phyloP scores from a whole-genome alignment of 2,888 invertebrate genomes.

The Rotaria macrura region DNA sequence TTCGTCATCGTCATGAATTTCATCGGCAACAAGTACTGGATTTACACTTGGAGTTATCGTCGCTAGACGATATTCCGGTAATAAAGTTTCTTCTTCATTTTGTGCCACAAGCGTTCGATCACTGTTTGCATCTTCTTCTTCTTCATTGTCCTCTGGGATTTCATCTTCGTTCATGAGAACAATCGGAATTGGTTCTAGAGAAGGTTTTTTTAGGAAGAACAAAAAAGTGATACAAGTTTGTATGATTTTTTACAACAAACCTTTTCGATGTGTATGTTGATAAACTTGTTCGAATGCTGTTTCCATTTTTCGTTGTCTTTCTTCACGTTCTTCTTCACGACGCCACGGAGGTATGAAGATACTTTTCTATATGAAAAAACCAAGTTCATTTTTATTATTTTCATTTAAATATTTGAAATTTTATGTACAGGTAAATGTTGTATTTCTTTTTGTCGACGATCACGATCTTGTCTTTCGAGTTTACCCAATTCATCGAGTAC shows the following conservation, averaged over 20 bases:
- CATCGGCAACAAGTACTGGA: not conserved
- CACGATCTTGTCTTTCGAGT: conserved; percentile 29
- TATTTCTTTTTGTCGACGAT: conserved; percentile 31
- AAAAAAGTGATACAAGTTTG: not conserved
- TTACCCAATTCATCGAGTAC: conserved; percentile 27
- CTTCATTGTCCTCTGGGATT: not conserved
- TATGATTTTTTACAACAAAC: not conserved
- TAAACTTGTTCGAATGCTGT: conserved; percentile 46
- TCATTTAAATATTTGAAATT: not conserved
- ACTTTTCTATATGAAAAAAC: conserved; percentile 42
- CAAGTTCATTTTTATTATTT: not conserved
- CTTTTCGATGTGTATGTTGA: conserved; percentile 34
- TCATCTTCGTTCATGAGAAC: conserved; percentile 24
- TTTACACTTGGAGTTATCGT: not conserved
- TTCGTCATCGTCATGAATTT: not conserved
- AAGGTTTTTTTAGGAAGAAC: too few species aligned
- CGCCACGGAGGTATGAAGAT: conserved; percentile 46
- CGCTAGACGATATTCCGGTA: not conserved
- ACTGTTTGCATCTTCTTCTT: not conserved
- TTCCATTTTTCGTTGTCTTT: conserved; percentile 44
- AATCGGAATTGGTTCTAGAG: not conserved
- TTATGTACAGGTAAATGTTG: conserved; percentile 23
- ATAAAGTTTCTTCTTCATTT: conserved; percentile 17
- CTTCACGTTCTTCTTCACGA: conserved; percentile 42
- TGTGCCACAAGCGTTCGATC: not conserved